Conservation (phyloP, 2,797 vertebrate genomes). For the Spizella passerina region DNA sequence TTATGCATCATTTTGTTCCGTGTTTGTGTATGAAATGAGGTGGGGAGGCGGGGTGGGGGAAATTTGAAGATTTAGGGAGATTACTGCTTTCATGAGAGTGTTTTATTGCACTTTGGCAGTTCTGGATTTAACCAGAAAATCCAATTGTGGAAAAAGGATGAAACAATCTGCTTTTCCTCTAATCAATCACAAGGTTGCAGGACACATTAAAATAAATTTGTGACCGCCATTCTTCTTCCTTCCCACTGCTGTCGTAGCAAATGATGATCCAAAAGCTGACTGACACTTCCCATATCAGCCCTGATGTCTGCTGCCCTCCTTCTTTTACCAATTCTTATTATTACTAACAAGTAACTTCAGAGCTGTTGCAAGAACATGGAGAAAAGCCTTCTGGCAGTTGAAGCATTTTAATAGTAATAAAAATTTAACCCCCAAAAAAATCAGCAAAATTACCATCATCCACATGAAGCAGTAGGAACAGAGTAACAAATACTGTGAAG, state of each 20-base stretch:
- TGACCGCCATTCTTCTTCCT: not conserved
- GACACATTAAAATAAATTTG: constrained; percentile 63
- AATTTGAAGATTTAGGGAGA: constrained; percentile 49
- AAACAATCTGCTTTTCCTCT: constrained; percentile 63
- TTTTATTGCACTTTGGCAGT: constrained; percentile 54
- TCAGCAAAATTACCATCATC: not conserved
- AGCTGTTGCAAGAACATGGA: not conserved
- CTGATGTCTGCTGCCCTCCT: not conserved
- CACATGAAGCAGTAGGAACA: not conserved
- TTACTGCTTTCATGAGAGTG: constrained; percentile 37
- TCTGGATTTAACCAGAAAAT: constrained; percentile 62
- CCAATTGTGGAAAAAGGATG: constrained; percentile 63
- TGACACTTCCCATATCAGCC: not conserved
- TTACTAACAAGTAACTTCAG: not conserved
- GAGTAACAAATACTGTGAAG: not conserved
- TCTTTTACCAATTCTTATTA: not conserved
- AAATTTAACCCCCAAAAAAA: not conserved
- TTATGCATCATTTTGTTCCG: constrained; percentile 21
- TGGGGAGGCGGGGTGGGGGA: not conserved
- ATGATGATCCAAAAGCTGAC: constrained; percentile 45
- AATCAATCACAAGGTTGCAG: constrained; percentile 52
- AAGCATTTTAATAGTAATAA: not conserved
- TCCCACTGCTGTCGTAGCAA: constrained; percentile 9
- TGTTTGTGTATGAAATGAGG: constrained; percentile 46
- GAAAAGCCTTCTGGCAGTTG: not conserved